Evolutionary conservation across 2,888 invertebrate species (phyloP).

Genomic region (Amblyjoppa fuscipennis): DNA sequence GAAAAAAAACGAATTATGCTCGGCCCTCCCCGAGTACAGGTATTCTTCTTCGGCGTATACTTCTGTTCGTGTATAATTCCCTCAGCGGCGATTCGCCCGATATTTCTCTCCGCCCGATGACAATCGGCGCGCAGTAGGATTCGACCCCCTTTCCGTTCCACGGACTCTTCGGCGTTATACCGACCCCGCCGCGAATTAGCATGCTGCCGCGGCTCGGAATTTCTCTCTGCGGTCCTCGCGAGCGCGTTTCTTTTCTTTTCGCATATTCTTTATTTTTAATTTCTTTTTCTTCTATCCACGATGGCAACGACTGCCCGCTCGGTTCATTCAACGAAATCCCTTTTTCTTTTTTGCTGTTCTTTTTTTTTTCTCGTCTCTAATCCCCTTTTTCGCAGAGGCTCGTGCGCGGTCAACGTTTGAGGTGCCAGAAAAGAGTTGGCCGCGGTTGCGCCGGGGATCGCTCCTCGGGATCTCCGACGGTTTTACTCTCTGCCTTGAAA

Average conservation of each 20-base stretch:
- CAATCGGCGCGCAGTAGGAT: slow-evolving; percentile 51
- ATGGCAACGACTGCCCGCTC: slow-evolving; percentile 24
- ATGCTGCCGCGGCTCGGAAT: slow-evolving; percentile 60
- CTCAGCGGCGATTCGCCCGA: slow-evolving; percentile 53
- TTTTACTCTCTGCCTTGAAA: slow-evolving; percentile 45
- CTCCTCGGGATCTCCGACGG: slow-evolving; percentile 57
- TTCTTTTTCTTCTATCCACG: slow-evolving; percentile 41
- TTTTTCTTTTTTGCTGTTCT: slow-evolving; percentile 56
- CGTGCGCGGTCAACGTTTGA: slow-evolving; percentile 78
- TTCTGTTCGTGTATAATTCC: slow-evolving; percentile 48
- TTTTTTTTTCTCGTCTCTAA: slow-evolving; percentile 72
- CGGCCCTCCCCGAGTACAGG: slow-evolving; percentile 34
- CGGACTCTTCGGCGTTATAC: slow-evolving; percentile 11
- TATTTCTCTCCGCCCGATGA: slow-evolving; percentile 56
- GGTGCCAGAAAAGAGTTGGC: slow-evolving; percentile 65
- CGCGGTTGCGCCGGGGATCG: slow-evolving; percentile 46
- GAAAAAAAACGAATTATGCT: slow-evolving; percentile 23
- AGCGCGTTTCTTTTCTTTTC: slow-evolving; percentile 54
- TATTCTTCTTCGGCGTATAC: slow-evolving; percentile 34
- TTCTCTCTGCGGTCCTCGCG: slow-evolving; percentile 50
- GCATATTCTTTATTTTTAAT: slow-evolving; percentile 33
- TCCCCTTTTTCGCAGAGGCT: slow-evolving; percentile 76
- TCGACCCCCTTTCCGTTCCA: slow-evolving; percentile 9
- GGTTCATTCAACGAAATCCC: slow-evolving; percentile 71
- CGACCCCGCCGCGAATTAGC: slow-evolving; percentile 61